Evolutionary conservation across 92 coral and sea anemone genomes (phyloP).

Genomic region (Phenganax stokvisi): DNA sequence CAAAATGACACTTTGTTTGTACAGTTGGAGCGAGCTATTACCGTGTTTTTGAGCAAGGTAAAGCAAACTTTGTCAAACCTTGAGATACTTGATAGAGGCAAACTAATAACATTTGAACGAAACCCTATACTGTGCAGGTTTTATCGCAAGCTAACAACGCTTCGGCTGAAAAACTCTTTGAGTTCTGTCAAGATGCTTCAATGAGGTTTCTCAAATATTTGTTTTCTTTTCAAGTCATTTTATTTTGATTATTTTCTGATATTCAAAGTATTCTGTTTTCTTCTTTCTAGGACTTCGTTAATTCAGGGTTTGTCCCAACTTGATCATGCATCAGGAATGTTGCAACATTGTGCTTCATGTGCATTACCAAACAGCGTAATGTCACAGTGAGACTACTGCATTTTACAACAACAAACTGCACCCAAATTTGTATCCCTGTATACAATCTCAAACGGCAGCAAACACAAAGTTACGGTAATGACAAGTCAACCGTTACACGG

Average conservation of each 20-base stretch:
- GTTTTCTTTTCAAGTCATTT: not conserved
- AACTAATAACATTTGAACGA: not conserved
- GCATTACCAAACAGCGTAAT: constrained; percentile 28
- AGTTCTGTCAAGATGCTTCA: constrained; percentile 73
- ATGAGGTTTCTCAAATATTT: constrained; percentile 50
- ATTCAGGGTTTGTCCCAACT: constrained; percentile 86
- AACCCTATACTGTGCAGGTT: constrained; percentile 42
- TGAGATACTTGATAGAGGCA: not conserved
- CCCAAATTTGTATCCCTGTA: too few species aligned
- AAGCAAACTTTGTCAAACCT: not conserved
- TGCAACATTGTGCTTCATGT: constrained; percentile 79
- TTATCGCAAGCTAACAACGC: constrained; percentile 63
- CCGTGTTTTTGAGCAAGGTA: constrained; percentile 66
- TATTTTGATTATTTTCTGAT: not conserved
- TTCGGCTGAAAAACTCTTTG: constrained; percentile 56
- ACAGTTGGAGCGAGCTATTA: constrained; percentile 22
- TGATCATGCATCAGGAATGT: constrained; percentile 81
- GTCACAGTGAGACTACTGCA: too few species aligned
- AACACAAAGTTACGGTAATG: too few species aligned
- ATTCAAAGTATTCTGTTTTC: not conserved
- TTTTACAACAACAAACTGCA: too few species aligned
- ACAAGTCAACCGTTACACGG: too few species aligned
- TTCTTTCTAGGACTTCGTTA: constrained; percentile 59
- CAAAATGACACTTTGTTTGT: constrained; percentile 26
- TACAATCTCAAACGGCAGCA: too few species aligned